A percentile compares a stretch with the other conserved stretches of the same genome.
phyloP scores from a whole-genome alignment of 2,888 invertebrate genomes.

The Rhamphomyia laevipes region DNA sequence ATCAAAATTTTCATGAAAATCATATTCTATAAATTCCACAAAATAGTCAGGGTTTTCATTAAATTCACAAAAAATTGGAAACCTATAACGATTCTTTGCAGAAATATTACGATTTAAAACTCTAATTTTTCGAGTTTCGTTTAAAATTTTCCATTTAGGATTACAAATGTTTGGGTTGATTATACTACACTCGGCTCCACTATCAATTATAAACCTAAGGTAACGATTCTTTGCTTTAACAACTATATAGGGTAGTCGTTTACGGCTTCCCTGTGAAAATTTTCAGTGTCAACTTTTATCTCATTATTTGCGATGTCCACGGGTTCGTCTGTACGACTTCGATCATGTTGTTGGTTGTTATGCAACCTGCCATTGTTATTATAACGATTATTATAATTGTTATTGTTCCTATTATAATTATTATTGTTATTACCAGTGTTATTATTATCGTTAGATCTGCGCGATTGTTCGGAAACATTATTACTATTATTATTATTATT shows the following conservation, averaged over 20 bases:
- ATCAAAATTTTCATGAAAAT: slow-evolving; percentile 4
- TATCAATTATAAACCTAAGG: slow-evolving; percentile 3
- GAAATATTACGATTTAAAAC: neutral
- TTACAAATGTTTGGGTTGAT: slow-evolving; percentile 2
- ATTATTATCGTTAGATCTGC: neutral
- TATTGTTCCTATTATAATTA: neutral
- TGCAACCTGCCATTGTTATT: neutral
- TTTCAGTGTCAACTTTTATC: neutral
- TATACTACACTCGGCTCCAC: slow-evolving; percentile 6
- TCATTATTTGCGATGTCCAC: slow-evolving; percentile 3
- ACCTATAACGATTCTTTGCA: no score
- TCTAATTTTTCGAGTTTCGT: neutral
- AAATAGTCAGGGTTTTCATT: neutral
- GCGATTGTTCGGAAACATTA: neutral
- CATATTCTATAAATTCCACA: slow-evolving; percentile 4
- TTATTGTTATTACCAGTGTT: neutral
- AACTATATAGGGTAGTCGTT: slow-evolving; percentile 7
- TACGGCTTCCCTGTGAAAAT: neutral
- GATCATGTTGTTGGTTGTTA: neutral
- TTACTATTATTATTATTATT: neutral
- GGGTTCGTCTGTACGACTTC: neutral
- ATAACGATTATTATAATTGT: neutral
- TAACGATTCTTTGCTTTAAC: neutral
- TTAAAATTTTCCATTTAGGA: slow-evolving; percentile 5
- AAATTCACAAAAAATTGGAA: slow-evolving; percentile 5